Evolutionary conservation across 2,113 vertebrate genomes (phyloP).

Genomic region (Sylvia atricapilla): DNA sequence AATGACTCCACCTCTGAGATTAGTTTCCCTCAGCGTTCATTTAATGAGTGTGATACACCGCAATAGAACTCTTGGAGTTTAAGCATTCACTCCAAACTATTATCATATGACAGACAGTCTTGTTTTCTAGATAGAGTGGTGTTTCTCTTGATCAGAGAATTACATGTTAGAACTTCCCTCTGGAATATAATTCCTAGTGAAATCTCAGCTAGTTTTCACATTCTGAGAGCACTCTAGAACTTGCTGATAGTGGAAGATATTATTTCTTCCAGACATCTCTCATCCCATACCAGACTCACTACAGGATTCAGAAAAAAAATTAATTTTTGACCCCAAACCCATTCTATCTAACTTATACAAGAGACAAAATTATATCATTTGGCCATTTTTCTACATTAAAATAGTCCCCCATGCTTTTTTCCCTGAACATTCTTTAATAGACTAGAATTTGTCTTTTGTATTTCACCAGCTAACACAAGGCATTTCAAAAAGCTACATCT

Average conservation of each 20-base stretch:
- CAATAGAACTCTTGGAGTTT: not conserved
- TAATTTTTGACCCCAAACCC: not conserved
- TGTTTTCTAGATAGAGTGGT: not conserved
- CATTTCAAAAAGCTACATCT: not conserved
- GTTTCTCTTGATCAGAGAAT: not conserved
- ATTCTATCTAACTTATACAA: not conserved
- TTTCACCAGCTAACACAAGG: not conserved
- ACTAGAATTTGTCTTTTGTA: not conserved
- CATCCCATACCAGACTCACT: not conserved
- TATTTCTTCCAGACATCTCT: not conserved
- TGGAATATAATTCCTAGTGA: not conserved
- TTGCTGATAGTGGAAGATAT: not conserved
- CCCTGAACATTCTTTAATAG: not conserved
- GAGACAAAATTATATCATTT: accelerated
- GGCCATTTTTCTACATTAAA: not conserved
- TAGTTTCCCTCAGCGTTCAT: not conserved
- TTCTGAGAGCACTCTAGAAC: not conserved
- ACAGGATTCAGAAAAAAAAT: not conserved
- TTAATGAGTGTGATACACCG: not conserved
- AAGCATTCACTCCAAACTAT: not conserved
- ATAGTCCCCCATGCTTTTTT: not conserved
- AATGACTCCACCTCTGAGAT: not conserved
- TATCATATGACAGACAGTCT: not conserved
- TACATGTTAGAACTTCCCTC: not conserved
- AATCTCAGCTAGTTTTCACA: not conserved